These are phyloP conservation scores for Sebastes oblongus DNA, from an alignment of 2,797 vertebrate species.

Conservation along the genomic window DNA sequence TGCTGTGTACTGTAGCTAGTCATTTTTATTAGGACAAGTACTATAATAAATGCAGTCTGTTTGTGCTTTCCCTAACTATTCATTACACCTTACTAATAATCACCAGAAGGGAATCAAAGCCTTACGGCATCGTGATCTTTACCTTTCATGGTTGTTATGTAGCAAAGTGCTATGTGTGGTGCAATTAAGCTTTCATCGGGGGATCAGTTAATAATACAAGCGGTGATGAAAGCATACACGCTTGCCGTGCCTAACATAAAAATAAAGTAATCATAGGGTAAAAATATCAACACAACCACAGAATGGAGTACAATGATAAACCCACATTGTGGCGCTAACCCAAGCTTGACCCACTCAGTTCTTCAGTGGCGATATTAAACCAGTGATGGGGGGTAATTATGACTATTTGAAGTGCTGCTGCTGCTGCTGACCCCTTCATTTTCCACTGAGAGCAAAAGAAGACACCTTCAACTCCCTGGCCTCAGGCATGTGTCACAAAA, in stretches of 20 bases:
- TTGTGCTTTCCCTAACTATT: constrained; percentile 23
- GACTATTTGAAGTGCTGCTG: constrained; percentile 46
- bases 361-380: constrained; percentile 22
- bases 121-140: constrained; percentile 1
- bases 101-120: constrained; percentile 13
- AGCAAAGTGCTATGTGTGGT: constrained; percentile 1
- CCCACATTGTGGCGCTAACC: constrained; percentile 1
- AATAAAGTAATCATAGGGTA: constrained; percentile 33
- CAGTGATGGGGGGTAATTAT: constrained; percentile 29
- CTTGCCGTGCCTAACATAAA: constrained; percentile 7
- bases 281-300: constrained; percentile 43
- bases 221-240: constrained; percentile 34
- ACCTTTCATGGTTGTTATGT: constrained; percentile 20
- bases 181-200: constrained; percentile 51
- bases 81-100: constrained; percentile 41
- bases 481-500: constrained; percentile 38
- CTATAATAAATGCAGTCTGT: constrained; percentile 3
- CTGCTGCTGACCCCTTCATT: constrained; percentile 26
- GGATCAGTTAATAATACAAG: constrained; percentile 41
- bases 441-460: constrained; percentile 44
- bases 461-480: constrained; percentile 36
- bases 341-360: constrained; percentile 23
- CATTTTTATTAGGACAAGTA: constrained; percentile 39
- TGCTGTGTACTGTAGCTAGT: constrained; percentile 5
- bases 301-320: constrained; percentile 6